A percentile compares a stretch with the other conserved stretches of the same genome.
phyloP scores from a whole-genome alignment of 37 sponge, comb jelly and placozoan species.

The Chondrilla cf. caribensis region DNA sequence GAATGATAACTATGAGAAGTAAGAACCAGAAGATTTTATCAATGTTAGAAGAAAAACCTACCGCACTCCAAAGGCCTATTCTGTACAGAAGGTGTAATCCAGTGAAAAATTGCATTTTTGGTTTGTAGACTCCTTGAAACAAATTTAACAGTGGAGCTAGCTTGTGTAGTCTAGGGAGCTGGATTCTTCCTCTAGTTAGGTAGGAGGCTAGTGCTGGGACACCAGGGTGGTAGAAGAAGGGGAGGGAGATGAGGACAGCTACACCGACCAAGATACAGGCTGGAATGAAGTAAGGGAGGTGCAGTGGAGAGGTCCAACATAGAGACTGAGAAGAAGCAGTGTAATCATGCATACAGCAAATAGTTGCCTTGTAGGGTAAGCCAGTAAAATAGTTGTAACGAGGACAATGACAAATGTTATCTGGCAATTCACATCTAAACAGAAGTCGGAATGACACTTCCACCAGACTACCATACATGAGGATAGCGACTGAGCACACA shows the following conservation, averaged over 20 bases:
- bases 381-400: too few relatives aligned
- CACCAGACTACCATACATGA: not conserved
- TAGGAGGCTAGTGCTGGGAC: not conserved
- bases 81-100: conserved; percentile 15
- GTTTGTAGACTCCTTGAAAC: conserved; percentile 23
- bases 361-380: too few relatives aligned
- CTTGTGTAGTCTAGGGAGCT: not conserved
- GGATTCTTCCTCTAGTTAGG: not conserved
- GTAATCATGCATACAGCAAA: too few relatives aligned
- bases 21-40: not conserved
- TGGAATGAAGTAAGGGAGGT: not conserved
- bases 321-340: too few relatives aligned
- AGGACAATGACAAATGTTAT: too few relatives aligned
- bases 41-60: not conserved
- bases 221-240: not conserved
- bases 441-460: not conserved
- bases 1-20: not conserved
- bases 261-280: not conserved
- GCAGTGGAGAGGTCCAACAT: not conserved
- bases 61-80: not conserved
- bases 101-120: not conserved
- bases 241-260: not conserved
- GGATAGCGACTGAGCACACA: not conserved
- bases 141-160: not conserved
- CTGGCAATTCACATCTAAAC: too few relatives aligned